Evolutionary conservation across 2,797 vertebrate genomes (phyloP).

Genomic region (Chromobotia macracanthus): DNA sequence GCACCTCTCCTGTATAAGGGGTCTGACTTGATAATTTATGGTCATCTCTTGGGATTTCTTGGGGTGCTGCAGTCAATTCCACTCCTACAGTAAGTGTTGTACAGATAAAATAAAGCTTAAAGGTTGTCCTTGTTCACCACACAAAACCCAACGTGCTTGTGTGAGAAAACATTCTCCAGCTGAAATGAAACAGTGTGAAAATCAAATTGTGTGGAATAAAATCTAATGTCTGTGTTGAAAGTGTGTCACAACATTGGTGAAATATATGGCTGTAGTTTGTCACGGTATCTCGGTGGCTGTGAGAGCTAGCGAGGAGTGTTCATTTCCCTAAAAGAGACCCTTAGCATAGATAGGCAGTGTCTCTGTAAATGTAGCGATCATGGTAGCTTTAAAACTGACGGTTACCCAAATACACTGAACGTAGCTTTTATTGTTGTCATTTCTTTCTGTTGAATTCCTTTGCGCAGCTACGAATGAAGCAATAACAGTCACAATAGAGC

Average conservation of each 20-base stretch:
- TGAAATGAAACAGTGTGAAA: conserved; percentile 48
- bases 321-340: conserved; percentile 21
- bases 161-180: background rate
- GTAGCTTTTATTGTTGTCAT: background rate
- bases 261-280: conserved; percentile 34
- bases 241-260: conserved; percentile 30
- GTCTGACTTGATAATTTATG: conserved; percentile 67
- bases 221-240: conserved; percentile 34
- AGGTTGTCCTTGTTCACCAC: conserved; percentile 56
- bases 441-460: conserved; percentile 49
- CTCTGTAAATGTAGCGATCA: conserved; percentile 17
- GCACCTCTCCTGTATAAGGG: conserved; percentile 76
- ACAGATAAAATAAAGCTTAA: conserved; percentile 64
- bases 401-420: conserved; percentile 2
- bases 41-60: conserved; percentile 68
- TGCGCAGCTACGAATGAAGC: conserved; percentile 52
- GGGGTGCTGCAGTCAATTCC: conserved; percentile 68
- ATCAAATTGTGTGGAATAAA: conserved; percentile 46
- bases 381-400: conserved; percentile 25
- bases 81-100: conserved; percentile 55
- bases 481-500: conserved; percentile 52
- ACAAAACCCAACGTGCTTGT: background rate
- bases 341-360: conserved; percentile 14
- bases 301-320: conserved; percentile 6
- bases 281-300: conserved; percentile 8